These are phyloP conservation scores for Tipula vernalis DNA, from an alignment of 2,888 invertebrate genomes.

Conservation along the genomic window DNA sequence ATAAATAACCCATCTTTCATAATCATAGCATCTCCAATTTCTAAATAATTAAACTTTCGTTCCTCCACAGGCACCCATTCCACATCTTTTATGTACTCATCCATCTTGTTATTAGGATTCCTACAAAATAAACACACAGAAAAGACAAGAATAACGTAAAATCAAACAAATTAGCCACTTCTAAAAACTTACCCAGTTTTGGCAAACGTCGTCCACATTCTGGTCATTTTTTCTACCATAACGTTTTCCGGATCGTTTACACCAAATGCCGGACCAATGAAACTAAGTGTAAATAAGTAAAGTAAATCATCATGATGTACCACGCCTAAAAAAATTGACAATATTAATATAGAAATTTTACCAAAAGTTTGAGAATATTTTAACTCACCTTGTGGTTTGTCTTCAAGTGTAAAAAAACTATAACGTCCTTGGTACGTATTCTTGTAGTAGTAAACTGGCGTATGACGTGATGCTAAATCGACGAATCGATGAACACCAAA, in stretches of 20 bases:
- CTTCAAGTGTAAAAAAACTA: conserved; percentile 42
- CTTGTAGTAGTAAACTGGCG: conserved; percentile 47
- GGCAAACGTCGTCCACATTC: conserved; percentile 36
- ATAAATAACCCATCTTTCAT: neutral
- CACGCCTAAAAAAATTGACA: neutral
- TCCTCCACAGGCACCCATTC: neutral
- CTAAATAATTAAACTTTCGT: neutral
- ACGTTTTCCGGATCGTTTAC: neutral
- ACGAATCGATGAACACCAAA: conserved; percentile 48
- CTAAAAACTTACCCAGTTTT: conserved; percentile 21
- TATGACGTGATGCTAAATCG: conserved; percentile 44
- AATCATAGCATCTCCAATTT: neutral
- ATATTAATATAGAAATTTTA: too few relatives aligned
- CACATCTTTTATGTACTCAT: neutral
- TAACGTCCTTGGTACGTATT: conserved; percentile 48
- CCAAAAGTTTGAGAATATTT: neutral
- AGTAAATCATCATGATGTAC: neutral
- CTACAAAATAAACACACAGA: neutral
- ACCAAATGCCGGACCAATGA: neutral
- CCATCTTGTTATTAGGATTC: neutral
- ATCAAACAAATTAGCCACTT: neutral
- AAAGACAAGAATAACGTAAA: neutral
- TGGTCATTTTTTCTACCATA: conserved; percentile 21
- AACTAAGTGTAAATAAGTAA: neutral
- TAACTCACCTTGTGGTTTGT: conserved; percentile 37